Percentiles rank a stretch among this genome's conserved stretches.
phyloP scores from a whole-genome alignment of 2,113 vertebrate species.

The Pholis gunnellus region DNA sequence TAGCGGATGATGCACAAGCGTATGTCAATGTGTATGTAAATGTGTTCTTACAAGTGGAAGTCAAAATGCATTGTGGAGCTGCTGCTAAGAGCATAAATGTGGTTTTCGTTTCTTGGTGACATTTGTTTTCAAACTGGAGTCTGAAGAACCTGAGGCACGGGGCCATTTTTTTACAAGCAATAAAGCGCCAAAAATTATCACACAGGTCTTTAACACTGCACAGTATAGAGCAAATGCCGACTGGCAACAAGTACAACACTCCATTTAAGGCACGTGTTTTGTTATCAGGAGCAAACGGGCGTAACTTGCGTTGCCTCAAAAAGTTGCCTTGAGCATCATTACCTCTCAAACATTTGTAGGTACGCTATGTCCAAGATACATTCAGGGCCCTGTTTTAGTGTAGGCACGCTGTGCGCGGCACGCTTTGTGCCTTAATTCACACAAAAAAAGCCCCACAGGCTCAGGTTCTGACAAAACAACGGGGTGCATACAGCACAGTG shows the following conservation, averaged over 20 bases:
- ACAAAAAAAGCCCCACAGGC: constrained; percentile 33
- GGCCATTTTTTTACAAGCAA: constrained; percentile 41
- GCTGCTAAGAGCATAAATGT: constrained; percentile 17
- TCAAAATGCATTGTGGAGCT: constrained; percentile 27
- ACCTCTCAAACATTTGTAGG: constrained; percentile 36
- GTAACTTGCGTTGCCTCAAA: constrained; percentile 8
- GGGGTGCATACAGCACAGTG: constrained; percentile 13
- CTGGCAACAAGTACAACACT: constrained; percentile 14
- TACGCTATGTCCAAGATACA: constrained; percentile 12
- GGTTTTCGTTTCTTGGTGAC: not conserved
- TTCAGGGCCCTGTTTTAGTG: constrained; percentile 36
- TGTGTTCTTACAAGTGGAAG: constrained; percentile 29
- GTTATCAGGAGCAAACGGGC: not conserved
- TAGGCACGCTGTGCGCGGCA: constrained; percentile 19
- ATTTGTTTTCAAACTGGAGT: constrained; percentile 17
- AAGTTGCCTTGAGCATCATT: constrained; percentile 59
- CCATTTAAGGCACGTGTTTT: constrained; percentile 1
- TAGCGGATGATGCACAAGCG: constrained; percentile 27
- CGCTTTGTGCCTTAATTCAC: constrained; percentile 41
- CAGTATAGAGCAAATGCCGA: not conserved
- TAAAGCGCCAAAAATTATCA: constrained; percentile 34
- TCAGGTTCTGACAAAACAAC: constrained; percentile 61
- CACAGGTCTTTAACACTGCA: constrained; percentile 4
- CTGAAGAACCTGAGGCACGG: constrained; percentile 12
- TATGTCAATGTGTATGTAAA: constrained; percentile 35